Percentiles rank a stretch among this genome's conserved stretches.
Evolutionary conservation across 2,113 vertebrate genomes (phyloP).

Genomic region (Esox niger): DNA sequence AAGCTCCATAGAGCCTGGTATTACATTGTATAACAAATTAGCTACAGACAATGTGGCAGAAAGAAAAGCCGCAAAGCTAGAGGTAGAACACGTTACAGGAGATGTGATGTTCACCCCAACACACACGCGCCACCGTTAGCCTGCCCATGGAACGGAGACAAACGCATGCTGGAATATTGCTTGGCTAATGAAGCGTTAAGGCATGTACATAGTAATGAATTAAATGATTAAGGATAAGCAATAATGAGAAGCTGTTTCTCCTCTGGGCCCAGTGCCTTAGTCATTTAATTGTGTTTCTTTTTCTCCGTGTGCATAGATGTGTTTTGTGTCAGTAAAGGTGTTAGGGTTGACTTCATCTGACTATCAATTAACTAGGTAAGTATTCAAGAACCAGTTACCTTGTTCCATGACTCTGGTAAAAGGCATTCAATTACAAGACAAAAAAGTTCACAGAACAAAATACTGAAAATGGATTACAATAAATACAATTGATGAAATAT

Average conservation of each 20-base stretch:
- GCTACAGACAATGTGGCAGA: too few relatives aligned
- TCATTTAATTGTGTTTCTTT: too few relatives aligned
- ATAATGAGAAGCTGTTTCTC: constrained; percentile 23
- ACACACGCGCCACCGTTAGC: neutral
- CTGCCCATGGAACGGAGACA: constrained; percentile 1
- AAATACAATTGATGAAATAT: too few relatives aligned
- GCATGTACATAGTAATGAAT: constrained; percentile 57
- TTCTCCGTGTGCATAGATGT: too few relatives aligned
- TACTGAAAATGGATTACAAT: too few relatives aligned
- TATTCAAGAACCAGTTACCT: too few relatives aligned
- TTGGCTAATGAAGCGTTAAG: constrained; percentile 47
- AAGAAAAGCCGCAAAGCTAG: constrained; percentile 29
- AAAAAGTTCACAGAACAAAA: too few relatives aligned
- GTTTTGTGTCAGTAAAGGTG: too few relatives aligned
- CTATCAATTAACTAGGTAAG: too few relatives aligned
- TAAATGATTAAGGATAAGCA: constrained; percentile 39
- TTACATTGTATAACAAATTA: constrained; percentile 48
- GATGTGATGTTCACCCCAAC: neutral
- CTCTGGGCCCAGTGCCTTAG: constrained; percentile 3
- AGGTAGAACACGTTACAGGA: constrained; percentile 33
- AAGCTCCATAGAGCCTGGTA: constrained; percentile 38
- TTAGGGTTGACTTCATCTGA: too few relatives aligned
- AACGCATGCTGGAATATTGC: constrained; percentile 20
- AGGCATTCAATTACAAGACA: too few relatives aligned
- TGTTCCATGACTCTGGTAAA: too few relatives aligned